Percentiles rank a stretch among this genome's conserved stretches.
These are phyloP conservation scores for Oncorhynchus tshawytscha DNA, from an alignment of 2,113 vertebrate species.

Conservation along the genomic window DNA sequence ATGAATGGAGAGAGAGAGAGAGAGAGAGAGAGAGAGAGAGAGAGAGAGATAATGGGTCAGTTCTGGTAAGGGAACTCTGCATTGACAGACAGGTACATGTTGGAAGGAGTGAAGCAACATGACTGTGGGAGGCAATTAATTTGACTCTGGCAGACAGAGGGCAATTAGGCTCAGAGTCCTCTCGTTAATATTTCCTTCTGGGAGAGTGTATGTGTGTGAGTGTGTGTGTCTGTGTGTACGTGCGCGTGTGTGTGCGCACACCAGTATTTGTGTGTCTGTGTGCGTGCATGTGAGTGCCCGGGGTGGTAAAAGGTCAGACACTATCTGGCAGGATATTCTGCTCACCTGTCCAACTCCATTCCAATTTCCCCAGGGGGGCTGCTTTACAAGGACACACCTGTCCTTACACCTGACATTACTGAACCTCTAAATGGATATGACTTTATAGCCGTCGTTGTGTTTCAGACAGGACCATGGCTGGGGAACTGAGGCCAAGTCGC, in stretches of 20 bases:
- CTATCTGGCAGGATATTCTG: background rate
- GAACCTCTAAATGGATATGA: background rate
- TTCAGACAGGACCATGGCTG: conserved; percentile 29
- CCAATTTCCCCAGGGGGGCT: background rate
- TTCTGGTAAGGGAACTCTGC: background rate
- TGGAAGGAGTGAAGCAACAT: conserved; percentile 9
- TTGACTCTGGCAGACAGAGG: conserved; percentile 42
- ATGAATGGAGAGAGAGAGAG: no score
- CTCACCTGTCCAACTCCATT: conserved; percentile 7
- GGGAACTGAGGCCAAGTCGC: conserved; percentile 16
- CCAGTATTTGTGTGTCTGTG: background rate
- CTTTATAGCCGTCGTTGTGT: background rate
- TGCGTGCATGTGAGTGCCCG: background rate
- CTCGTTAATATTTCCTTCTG: background rate
- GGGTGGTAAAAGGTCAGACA: no score
- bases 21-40: no score
- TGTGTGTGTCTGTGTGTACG: background rate
- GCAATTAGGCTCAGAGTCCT: conserved; percentile 36
- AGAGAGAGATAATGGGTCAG: no score
- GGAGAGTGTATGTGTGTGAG: background rate
- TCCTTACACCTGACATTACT: background rate
- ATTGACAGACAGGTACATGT: conserved; percentile 12
- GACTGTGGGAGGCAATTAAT: conserved; percentile 32
- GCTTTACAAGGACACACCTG: background rate
- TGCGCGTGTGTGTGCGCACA: background rate